Evolutionary conservation across 2,888 invertebrate species (phyloP).

Genomic region (Protophormia terraenovae): DNA sequence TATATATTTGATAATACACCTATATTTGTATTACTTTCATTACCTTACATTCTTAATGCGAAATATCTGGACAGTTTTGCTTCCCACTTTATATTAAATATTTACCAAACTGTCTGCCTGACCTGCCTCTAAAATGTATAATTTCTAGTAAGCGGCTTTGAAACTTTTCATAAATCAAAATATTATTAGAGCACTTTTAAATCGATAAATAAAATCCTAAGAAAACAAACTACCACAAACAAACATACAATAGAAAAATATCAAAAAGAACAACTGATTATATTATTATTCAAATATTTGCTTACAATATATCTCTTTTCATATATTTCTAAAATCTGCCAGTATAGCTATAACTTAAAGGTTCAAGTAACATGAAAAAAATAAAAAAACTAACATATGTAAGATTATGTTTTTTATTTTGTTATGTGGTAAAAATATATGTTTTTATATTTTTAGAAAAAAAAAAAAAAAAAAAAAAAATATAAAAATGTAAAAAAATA

Average conservation of each 20-base stretch:
- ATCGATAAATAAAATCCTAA: background rate
- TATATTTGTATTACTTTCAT: no score
- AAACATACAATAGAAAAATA: background rate
- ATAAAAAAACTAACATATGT: background rate
- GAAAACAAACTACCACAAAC: background rate
- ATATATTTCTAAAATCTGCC: no score
- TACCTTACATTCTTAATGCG: no score
- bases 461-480: background rate
- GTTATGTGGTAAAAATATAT: background rate
- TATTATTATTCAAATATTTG: background rate
- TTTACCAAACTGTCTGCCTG: background rate
- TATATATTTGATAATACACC: no score
- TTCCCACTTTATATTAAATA: background rate
- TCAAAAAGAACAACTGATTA: background rate
- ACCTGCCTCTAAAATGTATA: background rate
- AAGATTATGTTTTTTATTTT: background rate
- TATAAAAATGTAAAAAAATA: no score
- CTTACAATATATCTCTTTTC: background rate
- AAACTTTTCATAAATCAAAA: background rate
- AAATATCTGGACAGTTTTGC: no score
- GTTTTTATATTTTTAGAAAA: background rate
- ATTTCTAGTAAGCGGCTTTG: background rate
- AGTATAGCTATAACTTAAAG: background rate
- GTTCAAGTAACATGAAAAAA: background rate
- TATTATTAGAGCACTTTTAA: background rate